Base-by-base conservation (phyloP, 2,113 vertebrate genomes). In the Tretioscincus oriximinensis region DNA sequence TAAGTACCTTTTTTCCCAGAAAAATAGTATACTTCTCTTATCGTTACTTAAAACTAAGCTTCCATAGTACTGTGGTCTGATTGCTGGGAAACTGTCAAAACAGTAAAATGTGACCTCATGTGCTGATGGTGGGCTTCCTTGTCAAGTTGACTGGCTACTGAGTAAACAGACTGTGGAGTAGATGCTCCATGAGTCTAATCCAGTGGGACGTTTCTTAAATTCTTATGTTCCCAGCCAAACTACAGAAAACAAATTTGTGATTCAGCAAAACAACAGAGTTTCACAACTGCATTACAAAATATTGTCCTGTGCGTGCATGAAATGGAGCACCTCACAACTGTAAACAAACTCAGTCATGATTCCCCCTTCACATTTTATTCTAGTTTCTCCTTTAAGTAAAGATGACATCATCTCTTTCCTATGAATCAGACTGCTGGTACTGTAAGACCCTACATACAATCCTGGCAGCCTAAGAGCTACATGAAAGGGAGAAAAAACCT, bases 321-420 rank as follows among this genome's bases (percentile, higher is more conserved):
- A 79, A 35, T 86, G 77, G 84, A 76, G 2, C 85, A 88, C 93
- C 94, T 90, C 83, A 90, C 81, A 90, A 76, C 73, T 83, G 85
- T 88, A 90, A 91, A 92, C 91, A 93, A 81, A 88, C 87, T 90
- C 88, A 87, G 84, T 90, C 92, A 94, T 89, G 89, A 90, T 89
- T 80, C 73, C 81, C 91, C 93, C 88, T 88, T 41, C 35, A 86
- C 87, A 92, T 92, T 88, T 94, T 92, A 87, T 93, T 73, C 88
- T 54, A 86, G 89, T 93, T 93, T 92, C 88, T 91, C 92, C 93
- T 93, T 81, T 87, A 90, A 93, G 82, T 91, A 89, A 85, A 88
- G 84, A 95, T 97, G 96, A 96, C 94, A 96, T 96, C 96, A 97
- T 94, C 91, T 45, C 82, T 92, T 64, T 1, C 74, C 80, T 58